Base-by-base conservation (phyloP, 2,113 vertebrate genomes). In the Lepus americanus region DNA sequence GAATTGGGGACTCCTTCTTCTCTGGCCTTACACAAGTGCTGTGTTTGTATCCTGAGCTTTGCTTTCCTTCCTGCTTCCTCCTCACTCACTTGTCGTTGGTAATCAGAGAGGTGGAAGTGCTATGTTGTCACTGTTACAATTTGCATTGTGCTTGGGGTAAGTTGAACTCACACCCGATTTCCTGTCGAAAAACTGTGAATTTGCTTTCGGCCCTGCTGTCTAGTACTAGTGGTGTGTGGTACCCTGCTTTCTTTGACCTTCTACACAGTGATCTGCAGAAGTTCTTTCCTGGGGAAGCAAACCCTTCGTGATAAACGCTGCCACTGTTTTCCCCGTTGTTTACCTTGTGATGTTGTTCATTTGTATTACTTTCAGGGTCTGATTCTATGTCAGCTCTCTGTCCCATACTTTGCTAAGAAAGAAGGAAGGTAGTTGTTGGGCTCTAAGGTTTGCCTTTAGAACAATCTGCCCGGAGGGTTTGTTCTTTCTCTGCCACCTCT, bases 41-140 rank as follows among this genome's bases (percentile, higher is more conserved):
- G 0, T 22, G 7, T 0, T 23, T 5, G 3, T 44, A 9, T 4
- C 2, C 44, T 5, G 14, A 5, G 1, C 27, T 14, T 10, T 66
- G 39, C n/a, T 27, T 59, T n/a, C 27, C 14, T 36, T n/a, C 20
- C 36, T 8, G 13, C 44, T 6, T 19, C 3, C 49, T 5, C 25
- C 6, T 22, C 1, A 0, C 0, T 36, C 11, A 22, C 14, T 69
- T 39, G 4, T 74, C 25, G 76, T 39, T 59, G 22, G 27, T 33
- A 3, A 1, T 33, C 69, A 66, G 13, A 27, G 27, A 2, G 49
- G 39, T n/a, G 23, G 19, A 29, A 31, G 22, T 3, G 36, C 1
- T 81, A 19, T 44, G 33, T 66, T 81, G 64, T 44, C 8, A 0
- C n/a, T 0, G 59, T 79, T 87, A 78, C 49, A 4, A 74, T 87